A percentile compares a stretch with the other conserved stretches of the same genome.
phyloP scores from a whole-genome alignment of 2,888 invertebrate species.

The Macrosiphum euphorbiae region DNA sequence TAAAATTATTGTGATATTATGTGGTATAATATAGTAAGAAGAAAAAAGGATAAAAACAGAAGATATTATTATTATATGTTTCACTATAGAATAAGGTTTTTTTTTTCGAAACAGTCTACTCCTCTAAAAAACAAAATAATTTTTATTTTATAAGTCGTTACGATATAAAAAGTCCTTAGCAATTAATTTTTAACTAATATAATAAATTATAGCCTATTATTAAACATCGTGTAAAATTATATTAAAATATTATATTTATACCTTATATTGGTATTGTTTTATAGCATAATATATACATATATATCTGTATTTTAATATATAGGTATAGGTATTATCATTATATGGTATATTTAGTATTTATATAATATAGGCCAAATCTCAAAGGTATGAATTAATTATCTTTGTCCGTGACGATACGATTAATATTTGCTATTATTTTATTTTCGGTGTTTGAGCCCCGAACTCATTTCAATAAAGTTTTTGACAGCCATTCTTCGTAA shows the following conservation, averaged over 20 bases:
- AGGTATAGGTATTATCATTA: background rate
- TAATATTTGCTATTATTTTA: conserved; percentile 9
- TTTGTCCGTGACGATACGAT: background rate
- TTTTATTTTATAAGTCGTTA: background rate
- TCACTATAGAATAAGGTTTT: background rate
- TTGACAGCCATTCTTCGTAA: conserved; percentile 79
- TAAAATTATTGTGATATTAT: background rate
- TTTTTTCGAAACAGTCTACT: background rate
- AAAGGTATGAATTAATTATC: background rate
- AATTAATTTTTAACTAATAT: background rate
- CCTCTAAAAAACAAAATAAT: background rate
- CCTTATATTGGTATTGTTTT: background rate
- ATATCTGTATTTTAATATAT: no score
- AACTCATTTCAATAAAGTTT: conserved; percentile 71
- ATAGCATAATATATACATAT: background rate
- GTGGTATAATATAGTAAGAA: no score
- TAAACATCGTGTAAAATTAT: background rate
- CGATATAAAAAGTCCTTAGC: background rate
- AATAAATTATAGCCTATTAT: background rate
- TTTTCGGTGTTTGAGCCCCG: conserved; percentile 51
- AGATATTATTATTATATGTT: background rate
- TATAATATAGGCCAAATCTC: background rate
- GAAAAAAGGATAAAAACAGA: background rate
- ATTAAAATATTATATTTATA: background rate
- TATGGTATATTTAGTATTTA: background rate